Evolutionary conservation across 2,888 invertebrate genomes (phyloP).

Genomic region (Archips xylosteana): DNA sequence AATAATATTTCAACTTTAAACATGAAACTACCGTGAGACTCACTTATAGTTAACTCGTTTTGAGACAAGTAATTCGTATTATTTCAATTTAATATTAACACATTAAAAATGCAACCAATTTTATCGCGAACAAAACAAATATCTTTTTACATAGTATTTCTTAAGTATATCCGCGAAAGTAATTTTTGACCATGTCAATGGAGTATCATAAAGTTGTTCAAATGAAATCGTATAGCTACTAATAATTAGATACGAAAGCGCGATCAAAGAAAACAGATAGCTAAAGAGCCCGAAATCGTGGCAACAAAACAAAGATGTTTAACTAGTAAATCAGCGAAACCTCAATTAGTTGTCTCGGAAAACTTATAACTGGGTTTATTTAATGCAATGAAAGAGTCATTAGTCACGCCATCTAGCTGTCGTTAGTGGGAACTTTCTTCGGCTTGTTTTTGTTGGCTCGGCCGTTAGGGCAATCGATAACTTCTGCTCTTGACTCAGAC

Average conservation of each 20-base stretch:
- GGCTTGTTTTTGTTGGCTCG: conserved; percentile 55
- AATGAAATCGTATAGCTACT: not conserved
- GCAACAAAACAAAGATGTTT: conserved; percentile 33
- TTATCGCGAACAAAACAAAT: too few relatives aligned
- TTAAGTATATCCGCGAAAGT: not conserved
- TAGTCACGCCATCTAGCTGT: conserved; percentile 52
- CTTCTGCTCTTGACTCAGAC: conserved; percentile 43
- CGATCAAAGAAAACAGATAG: conserved; percentile 15
- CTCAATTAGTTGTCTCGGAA: conserved; percentile 37
- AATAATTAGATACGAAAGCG: conserved; percentile 5
- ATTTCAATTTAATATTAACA: too few relatives aligned
- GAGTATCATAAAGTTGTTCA: not conserved
- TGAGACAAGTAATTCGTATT: too few relatives aligned
- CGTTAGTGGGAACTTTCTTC: conserved; percentile 44
- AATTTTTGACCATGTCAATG: not conserved
- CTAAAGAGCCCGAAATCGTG: conserved; percentile 22
- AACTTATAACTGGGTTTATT: conserved; percentile 51
- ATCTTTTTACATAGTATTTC: not conserved
- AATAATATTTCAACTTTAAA: too few relatives aligned
- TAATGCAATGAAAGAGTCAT: conserved; percentile 62
- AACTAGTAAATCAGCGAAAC: conserved; percentile 31
- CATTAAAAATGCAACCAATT: too few relatives aligned
- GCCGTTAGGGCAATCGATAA: conserved; percentile 54
- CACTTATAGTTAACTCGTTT: too few relatives aligned
- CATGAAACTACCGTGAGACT: too few relatives aligned